A percentile compares a stretch with the other conserved stretches of the same genome.
Evolutionary conservation across 2,888 invertebrate genomes (phyloP).

Genomic region (Ophion obscuratus): DNA sequence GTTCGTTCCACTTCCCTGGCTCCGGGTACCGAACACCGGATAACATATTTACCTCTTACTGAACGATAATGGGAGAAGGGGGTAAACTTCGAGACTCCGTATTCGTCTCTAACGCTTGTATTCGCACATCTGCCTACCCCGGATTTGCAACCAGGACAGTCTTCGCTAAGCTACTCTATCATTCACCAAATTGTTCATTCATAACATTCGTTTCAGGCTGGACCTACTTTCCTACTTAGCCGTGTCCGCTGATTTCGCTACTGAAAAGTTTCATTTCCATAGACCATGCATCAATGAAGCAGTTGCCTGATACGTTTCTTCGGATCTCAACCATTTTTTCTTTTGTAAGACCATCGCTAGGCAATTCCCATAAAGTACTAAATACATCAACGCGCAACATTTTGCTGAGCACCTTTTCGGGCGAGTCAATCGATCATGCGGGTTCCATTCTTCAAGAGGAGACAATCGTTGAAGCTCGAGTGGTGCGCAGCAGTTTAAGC

Average conservation of each 20-base stretch:
- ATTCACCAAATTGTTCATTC: slow-evolving; percentile 20
- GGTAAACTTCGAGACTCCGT: slow-evolving; percentile 28
- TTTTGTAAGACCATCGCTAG: background rate
- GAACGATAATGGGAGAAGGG: slow-evolving; percentile 15
- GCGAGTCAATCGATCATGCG: background rate
- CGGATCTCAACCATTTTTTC: background rate
- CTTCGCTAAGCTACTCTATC: slow-evolving; percentile 4
- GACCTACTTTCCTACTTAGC: background rate
- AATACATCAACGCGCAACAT: background rate
- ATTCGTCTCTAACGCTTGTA: background rate
- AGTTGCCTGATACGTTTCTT: background rate
- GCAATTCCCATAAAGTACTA: background rate
- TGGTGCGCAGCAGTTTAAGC: slow-evolving; percentile 2
- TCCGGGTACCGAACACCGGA: slow-evolving; percentile 4
- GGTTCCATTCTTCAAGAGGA: slow-evolving; percentile 11
- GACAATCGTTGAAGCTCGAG: background rate
- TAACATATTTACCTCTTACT: background rate
- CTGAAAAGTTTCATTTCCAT: background rate
- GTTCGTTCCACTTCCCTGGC: slow-evolving; percentile 68
- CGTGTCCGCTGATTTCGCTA: background rate
- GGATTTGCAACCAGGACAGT: background rate
- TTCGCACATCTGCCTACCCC: background rate
- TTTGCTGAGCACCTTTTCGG: background rate
- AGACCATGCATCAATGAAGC: background rate
- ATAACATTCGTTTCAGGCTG: slow-evolving; percentile 4